Base-by-base conservation (phyloP, 1,140 invertebrate genomes). In the Goniozus legneri region DNA sequence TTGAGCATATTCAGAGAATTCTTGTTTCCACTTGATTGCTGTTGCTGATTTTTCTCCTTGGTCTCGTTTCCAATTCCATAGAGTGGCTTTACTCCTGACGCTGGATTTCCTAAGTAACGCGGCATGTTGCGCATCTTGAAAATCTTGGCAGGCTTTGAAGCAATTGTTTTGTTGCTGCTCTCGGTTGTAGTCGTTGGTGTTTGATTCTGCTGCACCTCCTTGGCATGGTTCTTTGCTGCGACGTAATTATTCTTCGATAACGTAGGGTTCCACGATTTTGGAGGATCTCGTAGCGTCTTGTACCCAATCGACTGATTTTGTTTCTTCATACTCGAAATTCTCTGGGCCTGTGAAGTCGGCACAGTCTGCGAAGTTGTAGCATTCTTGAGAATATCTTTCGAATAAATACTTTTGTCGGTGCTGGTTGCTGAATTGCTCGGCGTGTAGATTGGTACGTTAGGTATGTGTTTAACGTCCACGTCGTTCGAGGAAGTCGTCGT, bases 31-130 rank as follows among this genome's bases (percentile, higher is more conserved):
- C 46, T 67, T 8, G 16, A 44, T 0, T 47, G 50, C 47, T 47
- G 60, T 50, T 39, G 67, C 20, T 71, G 68, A 1, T 73, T 65
- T 32, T 72, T 73, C 1, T 60, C 56, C 34, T 67, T 62, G 2
- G 60, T 31, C 0, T 76, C 71, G n/a, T 57, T 70, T 1, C 41
- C 20, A 0, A 79, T 71, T 6, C 75, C 70, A 44, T 81, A 84
- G 75, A 84, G 77, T 0, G 81, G 79, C 35, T 83, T 84, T 0
- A 82, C 82, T 0, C 81, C 81, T 0, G 79, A 81, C 0, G 80
- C 77, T 0, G 81, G 81, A 59, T 82, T 82, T 0, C 80, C 81
- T n/a, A 83, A 57, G 52, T 78, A 83, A 48, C 81, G 61, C 0
- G 80, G 80, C 48, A 78, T 74, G 48, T 83, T 83, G 14, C 80